Evolutionary conservation across 2,797 vertebrate species (phyloP).

Genomic region (Sarcophilus harrisii): DNA sequence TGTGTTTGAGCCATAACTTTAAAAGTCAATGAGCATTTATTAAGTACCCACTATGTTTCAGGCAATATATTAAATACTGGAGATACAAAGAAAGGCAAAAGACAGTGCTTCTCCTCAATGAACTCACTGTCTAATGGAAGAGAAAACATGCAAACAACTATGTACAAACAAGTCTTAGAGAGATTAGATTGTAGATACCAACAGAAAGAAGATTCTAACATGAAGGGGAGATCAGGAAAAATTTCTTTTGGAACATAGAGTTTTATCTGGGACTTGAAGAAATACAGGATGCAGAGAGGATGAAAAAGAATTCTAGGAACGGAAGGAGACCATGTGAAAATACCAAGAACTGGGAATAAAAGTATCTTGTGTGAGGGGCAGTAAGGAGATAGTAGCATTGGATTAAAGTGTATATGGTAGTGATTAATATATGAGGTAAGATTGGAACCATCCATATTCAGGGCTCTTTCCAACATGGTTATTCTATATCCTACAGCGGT

Average conservation of each 20-base stretch:
- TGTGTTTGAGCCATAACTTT: constrained; percentile 10
- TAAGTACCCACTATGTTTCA: not conserved
- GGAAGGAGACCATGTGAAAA: not conserved
- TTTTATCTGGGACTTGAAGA: not conserved
- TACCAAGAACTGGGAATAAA: not conserved
- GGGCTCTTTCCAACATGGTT: too few species aligned
- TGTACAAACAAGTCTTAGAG: not conserved
- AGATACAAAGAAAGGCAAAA: not conserved
- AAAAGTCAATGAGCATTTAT: not conserved
- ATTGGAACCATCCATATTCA: too few species aligned
- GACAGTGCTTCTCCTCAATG: not conserved
- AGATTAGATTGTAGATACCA: not conserved
- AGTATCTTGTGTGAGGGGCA: not conserved
- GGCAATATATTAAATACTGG: not conserved
- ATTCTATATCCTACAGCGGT: too few species aligned
- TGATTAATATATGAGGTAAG: not conserved
- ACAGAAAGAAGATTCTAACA: not conserved
- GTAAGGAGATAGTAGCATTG: not conserved
- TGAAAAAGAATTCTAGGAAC: not conserved
- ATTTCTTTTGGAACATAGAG: not conserved
- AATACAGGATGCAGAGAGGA: not conserved
- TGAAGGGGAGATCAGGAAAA: not conserved
- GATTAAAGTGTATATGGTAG: not conserved
- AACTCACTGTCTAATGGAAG: not conserved
- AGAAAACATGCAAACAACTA: not conserved